Percentiles rank a stretch among this genome's conserved stretches.
Evolutionary conservation across 2,888 invertebrate species (phyloP).

Genomic region (Athalia rosae): DNA sequence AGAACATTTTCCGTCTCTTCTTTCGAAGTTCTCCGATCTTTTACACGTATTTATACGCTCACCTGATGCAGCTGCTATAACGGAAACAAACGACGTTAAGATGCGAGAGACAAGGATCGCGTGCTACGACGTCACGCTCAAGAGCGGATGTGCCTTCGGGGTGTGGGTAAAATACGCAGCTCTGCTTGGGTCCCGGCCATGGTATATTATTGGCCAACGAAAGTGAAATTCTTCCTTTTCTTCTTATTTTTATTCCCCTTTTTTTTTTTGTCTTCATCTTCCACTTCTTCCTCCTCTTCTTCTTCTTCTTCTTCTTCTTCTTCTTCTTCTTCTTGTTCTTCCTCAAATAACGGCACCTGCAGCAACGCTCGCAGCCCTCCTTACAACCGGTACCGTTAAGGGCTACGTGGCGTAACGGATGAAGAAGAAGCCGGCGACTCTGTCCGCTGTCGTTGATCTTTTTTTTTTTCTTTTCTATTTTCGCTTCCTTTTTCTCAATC

Average conservation of each 20-base stretch:
- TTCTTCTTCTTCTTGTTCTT: too few relatives aligned
- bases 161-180: slow-evolving; percentile 4
- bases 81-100: slow-evolving; percentile 18
- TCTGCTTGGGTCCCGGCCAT: neutral
- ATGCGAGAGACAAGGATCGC: slow-evolving; percentile 32
- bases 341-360: slow-evolving; percentile 6
- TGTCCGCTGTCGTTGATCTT: too few relatives aligned
- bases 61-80: neutral
- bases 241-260: neutral
- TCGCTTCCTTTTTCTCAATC: too few relatives aligned
- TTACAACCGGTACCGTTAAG: slow-evolving; percentile 31
- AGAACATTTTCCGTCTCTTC: neutral
- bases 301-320: neutral
- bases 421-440: too few relatives aligned
- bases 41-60: neutral
- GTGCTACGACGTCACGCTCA: slow-evolving; percentile 35
- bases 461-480: too few relatives aligned
- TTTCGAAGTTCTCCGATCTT: neutral
- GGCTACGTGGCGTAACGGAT: neutral
- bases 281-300: too few relatives aligned
- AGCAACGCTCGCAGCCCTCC: neutral
- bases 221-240: slow-evolving; percentile 25
- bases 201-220: slow-evolving; percentile 15
- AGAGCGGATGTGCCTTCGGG: slow-evolving; percentile 27
- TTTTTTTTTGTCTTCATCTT: neutral